A percentile compares a stretch with the other conserved stretches of the same genome.
phyloP scores from a whole-genome alignment of 2,797 vertebrate species.

The Rhynchotus rufescens region DNA sequence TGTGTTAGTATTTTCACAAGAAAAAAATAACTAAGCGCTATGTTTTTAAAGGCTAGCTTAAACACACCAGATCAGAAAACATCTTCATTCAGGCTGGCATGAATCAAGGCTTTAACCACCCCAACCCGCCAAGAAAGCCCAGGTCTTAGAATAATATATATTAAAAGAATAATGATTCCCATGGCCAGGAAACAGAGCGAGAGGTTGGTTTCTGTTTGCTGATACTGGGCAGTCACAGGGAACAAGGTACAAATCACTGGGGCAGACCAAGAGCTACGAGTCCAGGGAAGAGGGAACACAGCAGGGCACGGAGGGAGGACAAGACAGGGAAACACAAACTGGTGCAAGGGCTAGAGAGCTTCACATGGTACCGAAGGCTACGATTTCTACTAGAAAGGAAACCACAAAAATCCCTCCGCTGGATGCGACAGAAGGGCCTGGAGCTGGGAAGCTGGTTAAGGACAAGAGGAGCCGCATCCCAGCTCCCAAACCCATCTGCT shows the following conservation, averaged over 20 bases:
- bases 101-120: not conserved
- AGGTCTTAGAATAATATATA: rapidly evolving
- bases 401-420: conserved; percentile 41
- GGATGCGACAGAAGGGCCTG: not conserved
- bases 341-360: conserved; percentile 1
- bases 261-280: not conserved
- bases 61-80: not conserved
- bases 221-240: not conserved
- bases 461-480: not conserved
- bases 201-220: not conserved
- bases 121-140: not conserved
- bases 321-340: not conserved
- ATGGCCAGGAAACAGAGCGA: not conserved
- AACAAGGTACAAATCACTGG: not conserved
- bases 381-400: conserved; percentile 52
- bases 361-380: conserved; percentile 18
- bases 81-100: not conserved
- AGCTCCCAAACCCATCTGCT: not conserved
- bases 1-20: conserved; percentile 15
- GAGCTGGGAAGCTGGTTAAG: not conserved
- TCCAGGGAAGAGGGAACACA: not conserved
- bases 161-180: not conserved
- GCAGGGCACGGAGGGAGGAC: not conserved
- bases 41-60: not conserved
- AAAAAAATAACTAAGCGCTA: not conserved